A percentile compares a stretch with the other conserved stretches of the same genome.
Conservation (phyloP, 2,797 vertebrate species). For the Pygocentrus nattereri region DNA sequence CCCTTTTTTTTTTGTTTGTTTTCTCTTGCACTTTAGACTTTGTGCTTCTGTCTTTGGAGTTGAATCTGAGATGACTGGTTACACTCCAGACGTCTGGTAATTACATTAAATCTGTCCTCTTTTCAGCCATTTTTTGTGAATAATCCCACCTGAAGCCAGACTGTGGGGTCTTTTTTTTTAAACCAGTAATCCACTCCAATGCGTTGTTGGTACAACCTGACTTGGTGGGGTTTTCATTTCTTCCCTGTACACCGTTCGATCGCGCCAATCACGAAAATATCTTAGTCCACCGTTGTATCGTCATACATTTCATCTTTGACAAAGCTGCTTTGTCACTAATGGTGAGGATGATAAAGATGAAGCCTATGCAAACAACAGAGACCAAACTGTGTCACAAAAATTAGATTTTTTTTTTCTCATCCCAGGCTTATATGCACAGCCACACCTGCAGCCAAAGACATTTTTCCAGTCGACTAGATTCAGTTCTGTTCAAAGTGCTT, state of each 20-base stretch:
- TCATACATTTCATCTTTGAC: constrained; percentile 52
- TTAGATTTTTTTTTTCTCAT: constrained; percentile 59
- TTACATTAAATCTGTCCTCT: background rate
- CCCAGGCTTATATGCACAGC: constrained; percentile 62
- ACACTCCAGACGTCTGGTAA: constrained; percentile 3
- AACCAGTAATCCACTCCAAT: constrained; percentile 1
- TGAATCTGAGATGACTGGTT: constrained; percentile 36
- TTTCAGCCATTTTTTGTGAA: no score
- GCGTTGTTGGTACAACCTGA: background rate
- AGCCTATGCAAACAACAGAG: constrained; percentile 79
- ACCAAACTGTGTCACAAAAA: constrained; percentile 74
- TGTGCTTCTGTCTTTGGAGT: constrained; percentile 28
- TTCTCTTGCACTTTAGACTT: constrained; percentile 54
- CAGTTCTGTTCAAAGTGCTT: background rate
- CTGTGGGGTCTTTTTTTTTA: background rate
- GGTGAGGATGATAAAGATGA: constrained; percentile 45
- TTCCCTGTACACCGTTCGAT: background rate
- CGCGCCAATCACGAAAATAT: constrained; percentile 15
- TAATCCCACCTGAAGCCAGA: no score
- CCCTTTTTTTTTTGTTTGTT: constrained; percentile 3
- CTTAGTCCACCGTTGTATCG: constrained; percentile 35
- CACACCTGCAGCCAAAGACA: constrained; percentile 74
- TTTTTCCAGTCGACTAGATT: constrained; percentile 51
- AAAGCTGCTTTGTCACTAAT: constrained; percentile 48
- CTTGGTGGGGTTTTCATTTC: background rate